Conservation (phyloP, 2,797 vertebrate genomes). For the Gorsachius magnificus region DNA sequence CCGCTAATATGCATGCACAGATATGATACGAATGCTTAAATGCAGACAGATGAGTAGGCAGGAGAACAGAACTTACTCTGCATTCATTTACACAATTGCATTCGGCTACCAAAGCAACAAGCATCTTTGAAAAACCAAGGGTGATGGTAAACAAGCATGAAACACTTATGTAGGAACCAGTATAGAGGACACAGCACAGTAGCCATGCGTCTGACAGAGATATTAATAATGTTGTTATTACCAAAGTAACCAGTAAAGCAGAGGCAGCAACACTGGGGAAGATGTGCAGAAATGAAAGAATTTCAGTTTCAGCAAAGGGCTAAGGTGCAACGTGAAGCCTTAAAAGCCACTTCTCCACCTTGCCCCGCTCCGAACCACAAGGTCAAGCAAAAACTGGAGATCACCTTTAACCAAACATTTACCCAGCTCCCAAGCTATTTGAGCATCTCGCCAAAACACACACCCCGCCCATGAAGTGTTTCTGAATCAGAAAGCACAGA, state of each 20-base stretch:
- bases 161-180: neutral
- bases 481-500: neutral
- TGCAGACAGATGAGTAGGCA: neutral
- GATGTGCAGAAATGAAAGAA: neutral
- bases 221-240: neutral
- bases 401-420: neutral
- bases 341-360: neutral
- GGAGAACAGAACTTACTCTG: neutral
- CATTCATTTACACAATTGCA: neutral
- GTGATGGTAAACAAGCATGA: neutral
- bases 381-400: neutral
- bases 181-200: rapidly evolving
- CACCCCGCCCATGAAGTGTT: rapidly evolving
- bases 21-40: neutral
- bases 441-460: neutral
- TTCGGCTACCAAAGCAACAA: neutral
- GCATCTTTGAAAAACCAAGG: neutral
- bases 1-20: neutral
- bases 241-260: neutral
- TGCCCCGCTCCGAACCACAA: neutral
- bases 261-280: neutral
- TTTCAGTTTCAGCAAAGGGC: neutral
- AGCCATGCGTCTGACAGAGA: neutral
- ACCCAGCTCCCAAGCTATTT: neutral
- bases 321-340: neutral